These are phyloP conservation scores for Resseliella maxima DNA, from an alignment of 2,888 invertebrate genomes.

Conservation along the genomic window DNA sequence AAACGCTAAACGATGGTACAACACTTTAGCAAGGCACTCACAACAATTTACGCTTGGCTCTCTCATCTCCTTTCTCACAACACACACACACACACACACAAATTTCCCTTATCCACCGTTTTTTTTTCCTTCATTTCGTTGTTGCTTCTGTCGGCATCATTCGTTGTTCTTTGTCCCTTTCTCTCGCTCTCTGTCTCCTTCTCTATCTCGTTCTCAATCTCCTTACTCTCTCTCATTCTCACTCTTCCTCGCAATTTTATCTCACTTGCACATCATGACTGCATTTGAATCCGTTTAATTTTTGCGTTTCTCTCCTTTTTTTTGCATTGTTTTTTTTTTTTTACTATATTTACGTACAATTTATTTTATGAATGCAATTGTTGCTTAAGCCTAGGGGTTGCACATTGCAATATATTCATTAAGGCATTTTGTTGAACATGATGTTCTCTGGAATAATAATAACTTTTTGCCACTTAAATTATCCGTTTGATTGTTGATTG, in stretches of 20 bases:
- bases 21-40: slow-evolving; percentile 34
- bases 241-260: background rate
- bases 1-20: slow-evolving; percentile 10
- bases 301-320: background rate
- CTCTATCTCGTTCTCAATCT: background rate
- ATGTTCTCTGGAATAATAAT: background rate
- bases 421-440: background rate
- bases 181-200: background rate
- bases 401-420: background rate
- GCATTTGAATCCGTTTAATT: slow-evolving; percentile 47
- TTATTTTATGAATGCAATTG: slow-evolving; percentile 48
- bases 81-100: background rate
- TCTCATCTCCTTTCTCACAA: background rate
- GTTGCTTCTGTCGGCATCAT: slow-evolving; percentile 8
- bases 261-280: background rate
- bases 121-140: background rate
- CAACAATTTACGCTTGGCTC: slow-evolving; percentile 28
- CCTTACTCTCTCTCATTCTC: background rate
- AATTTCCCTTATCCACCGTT: background rate
- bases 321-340: background rate
- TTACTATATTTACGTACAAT: slow-evolving; percentile 13
- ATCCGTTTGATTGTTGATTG: no score
- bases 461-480: background rate
- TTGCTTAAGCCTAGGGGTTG: slow-evolving; percentile 37
- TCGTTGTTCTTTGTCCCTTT: background rate